Evolutionary conservation across 2,888 invertebrate genomes (phyloP).

Genomic region (Caenorhabditis afra): DNA sequence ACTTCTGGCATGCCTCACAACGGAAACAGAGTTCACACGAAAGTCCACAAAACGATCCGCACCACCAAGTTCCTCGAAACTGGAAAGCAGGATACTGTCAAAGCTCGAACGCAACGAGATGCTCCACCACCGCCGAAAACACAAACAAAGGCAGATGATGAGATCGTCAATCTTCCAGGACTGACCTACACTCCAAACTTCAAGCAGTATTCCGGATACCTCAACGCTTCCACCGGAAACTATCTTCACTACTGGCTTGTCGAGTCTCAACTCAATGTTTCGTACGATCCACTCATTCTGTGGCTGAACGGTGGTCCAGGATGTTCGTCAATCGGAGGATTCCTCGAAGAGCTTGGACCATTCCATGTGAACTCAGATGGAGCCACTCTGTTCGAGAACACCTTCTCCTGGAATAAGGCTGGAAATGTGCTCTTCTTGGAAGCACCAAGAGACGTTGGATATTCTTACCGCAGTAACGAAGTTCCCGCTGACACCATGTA

Average conservation of each 20-base stretch:
- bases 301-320: constrained; percentile 82
- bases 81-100: constrained; percentile 16
- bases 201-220: constrained; percentile 82
- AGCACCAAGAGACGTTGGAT: constrained; percentile 83
- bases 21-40: constrained; percentile 55
- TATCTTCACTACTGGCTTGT: constrained; percentile 82
- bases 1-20: constrained; percentile 35
- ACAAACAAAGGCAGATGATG: constrained; percentile 51
- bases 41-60: constrained; percentile 35
- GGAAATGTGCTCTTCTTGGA: constrained; percentile 83
- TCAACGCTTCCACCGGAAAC: constrained; percentile 74
- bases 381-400: constrained; percentile 72
- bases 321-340: constrained; percentile 82
- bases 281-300: constrained; percentile 81
- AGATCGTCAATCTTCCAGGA: constrained; percentile 71
- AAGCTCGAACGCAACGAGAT: constrained; percentile 19
- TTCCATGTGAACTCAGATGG: constrained; percentile 78
- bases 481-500: constrained; percentile 61
- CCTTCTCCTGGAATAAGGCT: constrained; percentile 80
- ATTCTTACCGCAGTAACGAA: constrained; percentile 81
- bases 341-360: constrained; percentile 82
- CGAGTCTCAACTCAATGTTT: constrained; percentile 75
- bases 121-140: constrained; percentile 62
- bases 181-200: constrained; percentile 78
- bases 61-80: constrained; percentile 9